Percentiles rank a stretch among this genome's conserved stretches.
phyloP scores from a whole-genome alignment of 1,140 invertebrate species.

The Neodiprion fabricii region DNA sequence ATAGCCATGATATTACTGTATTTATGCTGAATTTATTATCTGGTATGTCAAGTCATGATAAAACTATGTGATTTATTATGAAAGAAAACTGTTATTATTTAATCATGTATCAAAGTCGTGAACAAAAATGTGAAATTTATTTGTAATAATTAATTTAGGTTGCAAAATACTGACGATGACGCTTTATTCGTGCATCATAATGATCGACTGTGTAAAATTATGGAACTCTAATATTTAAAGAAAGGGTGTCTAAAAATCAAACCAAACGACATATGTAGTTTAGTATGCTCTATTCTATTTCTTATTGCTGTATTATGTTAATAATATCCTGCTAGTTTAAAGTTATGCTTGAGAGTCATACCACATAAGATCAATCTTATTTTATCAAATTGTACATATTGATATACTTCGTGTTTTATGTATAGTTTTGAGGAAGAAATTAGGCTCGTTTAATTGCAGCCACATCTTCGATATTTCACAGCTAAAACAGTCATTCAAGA shows the following conservation, averaged over 20 bases:
- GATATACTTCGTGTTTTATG: background rate
- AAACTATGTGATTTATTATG: constrained; percentile 3
- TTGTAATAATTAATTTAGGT: background rate
- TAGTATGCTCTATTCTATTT: background rate
- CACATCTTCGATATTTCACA: no score
- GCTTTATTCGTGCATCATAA: no score
- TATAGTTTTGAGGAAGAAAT: background rate
- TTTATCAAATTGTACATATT: constrained; percentile 1
- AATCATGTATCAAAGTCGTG: background rate
- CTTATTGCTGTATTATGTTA: background rate
- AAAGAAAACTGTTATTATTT: background rate
- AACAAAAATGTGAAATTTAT: background rate
- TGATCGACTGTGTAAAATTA: no score
- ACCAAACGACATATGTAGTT: background rate
- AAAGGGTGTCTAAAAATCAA: background rate
- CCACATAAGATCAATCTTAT: background rate
- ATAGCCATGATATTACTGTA: background rate
- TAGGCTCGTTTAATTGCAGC: background rate
- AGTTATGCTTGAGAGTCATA: background rate
- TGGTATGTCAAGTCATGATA: background rate
- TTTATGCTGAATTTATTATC: background rate
- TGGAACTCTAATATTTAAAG: no score
- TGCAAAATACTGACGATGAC: background rate
- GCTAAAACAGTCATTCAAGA: background rate
- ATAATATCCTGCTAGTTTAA: background rate